Conservation (phyloP, 1,140 invertebrate species). For the Lepidurus arcticus region DNA sequence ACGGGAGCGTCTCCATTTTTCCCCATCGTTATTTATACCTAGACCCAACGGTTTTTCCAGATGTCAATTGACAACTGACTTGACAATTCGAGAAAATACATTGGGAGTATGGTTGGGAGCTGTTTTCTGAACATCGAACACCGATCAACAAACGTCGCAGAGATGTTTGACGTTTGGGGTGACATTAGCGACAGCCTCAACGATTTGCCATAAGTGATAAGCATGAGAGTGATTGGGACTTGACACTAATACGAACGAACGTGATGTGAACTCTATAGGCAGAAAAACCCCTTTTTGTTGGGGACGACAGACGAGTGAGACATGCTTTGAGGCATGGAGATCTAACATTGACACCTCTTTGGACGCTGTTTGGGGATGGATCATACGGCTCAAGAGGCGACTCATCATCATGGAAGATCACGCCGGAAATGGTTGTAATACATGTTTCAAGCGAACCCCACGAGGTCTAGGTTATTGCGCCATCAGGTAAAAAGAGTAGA, state of each 20-base stretch:
- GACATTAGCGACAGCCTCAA: slow-evolving; percentile 14
- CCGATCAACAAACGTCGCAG: neutral
- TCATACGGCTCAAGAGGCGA: neutral
- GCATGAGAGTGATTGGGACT: slow-evolving; percentile 6
- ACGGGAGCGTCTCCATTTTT: neutral
- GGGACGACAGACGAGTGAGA: neutral
- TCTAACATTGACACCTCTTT: slow-evolving; percentile 19
- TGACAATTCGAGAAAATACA: too few species aligned
- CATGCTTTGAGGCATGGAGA: neutral
- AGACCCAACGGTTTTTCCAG: neutral
- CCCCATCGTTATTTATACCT: neutral
- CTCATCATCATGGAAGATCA: neutral
- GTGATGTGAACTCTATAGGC: neutral
- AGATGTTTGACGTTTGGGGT: neutral
- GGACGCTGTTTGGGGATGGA: neutral
- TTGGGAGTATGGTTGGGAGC: too few species aligned
- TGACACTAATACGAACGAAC: slow-evolving; percentile 4
- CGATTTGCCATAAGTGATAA: slow-evolving; percentile 19
- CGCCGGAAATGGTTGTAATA: neutral
- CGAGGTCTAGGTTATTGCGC: neutral
- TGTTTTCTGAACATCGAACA: too few species aligned
- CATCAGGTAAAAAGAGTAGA: neutral
- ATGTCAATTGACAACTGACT: too few species aligned
- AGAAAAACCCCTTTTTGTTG: neutral
- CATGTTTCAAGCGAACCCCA: slow-evolving; percentile 18